phyloP scores from a whole-genome alignment of 2,888 invertebrate genomes.

The Tiphia femorata region DNA sequence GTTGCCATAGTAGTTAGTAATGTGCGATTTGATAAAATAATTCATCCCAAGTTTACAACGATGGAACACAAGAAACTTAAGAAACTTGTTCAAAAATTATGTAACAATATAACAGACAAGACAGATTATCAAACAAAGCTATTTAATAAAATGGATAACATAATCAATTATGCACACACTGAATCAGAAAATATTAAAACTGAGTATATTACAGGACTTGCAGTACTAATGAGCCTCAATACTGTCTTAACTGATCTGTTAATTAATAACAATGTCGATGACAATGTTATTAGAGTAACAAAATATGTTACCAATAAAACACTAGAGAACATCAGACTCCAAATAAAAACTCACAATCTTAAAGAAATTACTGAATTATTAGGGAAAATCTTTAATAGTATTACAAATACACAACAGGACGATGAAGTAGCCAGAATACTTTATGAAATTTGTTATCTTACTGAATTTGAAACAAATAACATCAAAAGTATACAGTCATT shows the following conservation, averaged over 20 bases:
- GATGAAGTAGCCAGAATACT: slow-evolving; percentile 1
- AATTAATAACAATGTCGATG: neutral
- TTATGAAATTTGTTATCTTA: slow-evolving; percentile 19
- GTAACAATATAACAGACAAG: slow-evolving; percentile 14
- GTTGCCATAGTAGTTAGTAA: slow-evolving; percentile 5
- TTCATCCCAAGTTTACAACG: too few species aligned
- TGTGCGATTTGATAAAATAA: neutral
- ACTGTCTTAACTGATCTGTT: too few species aligned
- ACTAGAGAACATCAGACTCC: neutral
- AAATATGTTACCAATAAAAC: slow-evolving; percentile 1
- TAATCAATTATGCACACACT: slow-evolving; percentile 6
- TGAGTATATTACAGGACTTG: neutral
- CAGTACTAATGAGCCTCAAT: neutral
- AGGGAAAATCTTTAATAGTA: slow-evolving; percentile 5
- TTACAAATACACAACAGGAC: slow-evolving; percentile 12
- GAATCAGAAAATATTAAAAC: neutral
- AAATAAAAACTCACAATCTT: slow-evolving; percentile 1
- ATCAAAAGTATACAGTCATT: slow-evolving; percentile 14
- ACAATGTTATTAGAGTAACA: slow-evolving; percentile 6
- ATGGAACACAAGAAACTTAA: slow-evolving; percentile 12
- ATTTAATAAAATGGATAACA: slow-evolving; percentile 16
- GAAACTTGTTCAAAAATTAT: slow-evolving; percentile 17
- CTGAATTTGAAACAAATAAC: slow-evolving; percentile 11
- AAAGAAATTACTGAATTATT: slow-evolving; percentile 8
- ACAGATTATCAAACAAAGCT: slow-evolving; percentile 16